phyloP scores from a whole-genome alignment of 2,797 vertebrate genomes.

The Halcyon smyrnensis region DNA sequence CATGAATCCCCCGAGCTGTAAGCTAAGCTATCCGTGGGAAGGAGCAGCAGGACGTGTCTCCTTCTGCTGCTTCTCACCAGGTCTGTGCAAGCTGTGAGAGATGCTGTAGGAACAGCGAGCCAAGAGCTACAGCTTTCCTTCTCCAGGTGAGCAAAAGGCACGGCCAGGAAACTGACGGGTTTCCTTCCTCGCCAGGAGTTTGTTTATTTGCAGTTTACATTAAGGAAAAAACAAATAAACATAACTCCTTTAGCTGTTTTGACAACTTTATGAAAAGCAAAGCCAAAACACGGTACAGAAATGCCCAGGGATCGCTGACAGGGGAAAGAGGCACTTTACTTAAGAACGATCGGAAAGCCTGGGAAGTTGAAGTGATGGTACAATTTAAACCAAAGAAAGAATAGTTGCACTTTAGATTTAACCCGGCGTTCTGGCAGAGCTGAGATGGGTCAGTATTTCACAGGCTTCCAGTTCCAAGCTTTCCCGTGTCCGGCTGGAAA shows the following conservation, averaged over 20 bases:
- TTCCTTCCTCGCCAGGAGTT: background rate
- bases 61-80: background rate
- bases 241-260: background rate
- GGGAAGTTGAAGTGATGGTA: background rate
- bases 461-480: background rate
- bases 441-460: background rate
- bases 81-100: background rate
- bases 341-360: background rate
- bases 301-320: background rate
- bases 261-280: background rate
- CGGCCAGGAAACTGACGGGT: background rate
- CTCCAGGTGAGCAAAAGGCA: background rate
- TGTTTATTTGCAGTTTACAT: background rate
- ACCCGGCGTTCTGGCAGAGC: background rate
- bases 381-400: background rate
- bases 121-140: background rate
- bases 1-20: constrained; percentile 2
- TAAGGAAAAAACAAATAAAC: background rate
- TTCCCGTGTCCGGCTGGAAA: background rate
- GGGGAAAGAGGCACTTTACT: background rate
- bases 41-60: background rate
- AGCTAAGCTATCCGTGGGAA: background rate
- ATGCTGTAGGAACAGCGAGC: background rate
- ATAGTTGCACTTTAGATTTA: background rate
- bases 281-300: background rate